Conservation (phyloP, 2,113 vertebrate species). For the Struthidea cinerea region DNA sequence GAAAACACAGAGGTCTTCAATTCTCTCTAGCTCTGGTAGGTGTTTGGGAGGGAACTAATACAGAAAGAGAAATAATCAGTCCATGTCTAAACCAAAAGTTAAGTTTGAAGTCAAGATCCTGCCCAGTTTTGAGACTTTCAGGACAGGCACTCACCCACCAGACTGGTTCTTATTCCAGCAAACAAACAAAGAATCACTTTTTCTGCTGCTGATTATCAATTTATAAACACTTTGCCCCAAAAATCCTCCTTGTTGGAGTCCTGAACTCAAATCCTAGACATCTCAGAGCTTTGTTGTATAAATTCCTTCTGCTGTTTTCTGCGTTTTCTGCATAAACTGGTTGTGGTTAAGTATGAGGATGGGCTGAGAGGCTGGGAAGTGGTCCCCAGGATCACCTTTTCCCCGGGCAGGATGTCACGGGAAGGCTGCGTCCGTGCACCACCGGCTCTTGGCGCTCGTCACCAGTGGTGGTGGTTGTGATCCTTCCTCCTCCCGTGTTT, state of each 20-base stretch:
- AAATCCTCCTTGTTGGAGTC: neutral
- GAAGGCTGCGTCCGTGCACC: neutral
- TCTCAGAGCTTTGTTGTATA: neutral
- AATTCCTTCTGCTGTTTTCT: neutral
- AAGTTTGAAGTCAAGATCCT: neutral
- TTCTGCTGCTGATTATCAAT: neutral
- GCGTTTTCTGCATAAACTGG: rapidly evolving
- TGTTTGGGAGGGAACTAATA: neutral
- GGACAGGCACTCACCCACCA: neutral
- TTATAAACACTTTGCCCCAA: neutral
- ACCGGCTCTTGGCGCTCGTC: rapidly evolving
- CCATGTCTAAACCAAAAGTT: neutral
- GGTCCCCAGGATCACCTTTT: neutral
- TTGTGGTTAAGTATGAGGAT: neutral
- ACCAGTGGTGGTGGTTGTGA: rapidly evolving
- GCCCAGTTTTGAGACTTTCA: neutral
- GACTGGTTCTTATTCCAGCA: neutral
- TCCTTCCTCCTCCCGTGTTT: neutral
- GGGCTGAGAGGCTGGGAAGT: neutral
- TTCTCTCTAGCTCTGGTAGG: neutral
- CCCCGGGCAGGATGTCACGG: neutral
- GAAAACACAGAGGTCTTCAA: neutral
- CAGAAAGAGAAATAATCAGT: neutral
- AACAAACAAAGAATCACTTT: neutral
- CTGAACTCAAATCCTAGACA: neutral